phyloP scores from a whole-genome alignment of 2,797 vertebrate genomes.

The Apogon talboti region DNA sequence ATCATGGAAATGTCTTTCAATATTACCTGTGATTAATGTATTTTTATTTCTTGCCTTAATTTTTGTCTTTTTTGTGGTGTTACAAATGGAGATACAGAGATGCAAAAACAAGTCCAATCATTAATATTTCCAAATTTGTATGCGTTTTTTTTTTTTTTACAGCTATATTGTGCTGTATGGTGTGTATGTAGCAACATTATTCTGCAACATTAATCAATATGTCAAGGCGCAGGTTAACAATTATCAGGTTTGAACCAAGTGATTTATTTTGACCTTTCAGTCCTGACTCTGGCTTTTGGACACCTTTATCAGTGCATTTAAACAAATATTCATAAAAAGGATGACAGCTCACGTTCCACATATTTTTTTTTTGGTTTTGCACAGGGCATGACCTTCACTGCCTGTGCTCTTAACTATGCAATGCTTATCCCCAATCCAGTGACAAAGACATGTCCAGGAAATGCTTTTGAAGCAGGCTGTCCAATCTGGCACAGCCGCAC shows the following conservation, averaged over 20 bases:
- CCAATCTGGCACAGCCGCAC: slow-evolving; percentile 58
- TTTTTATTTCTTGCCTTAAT: too few species aligned
- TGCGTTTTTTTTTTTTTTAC: too few species aligned
- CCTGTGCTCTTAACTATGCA: slow-evolving; percentile 26
- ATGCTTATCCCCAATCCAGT: slow-evolving; percentile 34
- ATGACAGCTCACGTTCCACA: slow-evolving; percentile 17
- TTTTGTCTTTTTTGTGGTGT: too few species aligned
- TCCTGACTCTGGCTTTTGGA: slow-evolving; percentile 10
- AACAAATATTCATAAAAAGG: slow-evolving; percentile 8
- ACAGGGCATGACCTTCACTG: slow-evolving; percentile 10
- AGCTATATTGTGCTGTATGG: too few species aligned
- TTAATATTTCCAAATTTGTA: too few species aligned
- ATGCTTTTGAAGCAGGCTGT: slow-evolving; percentile 38
- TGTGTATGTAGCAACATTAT: too few species aligned
- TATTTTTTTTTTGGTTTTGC: background rate
- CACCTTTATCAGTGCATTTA: background rate
- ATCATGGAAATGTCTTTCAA: too few species aligned
- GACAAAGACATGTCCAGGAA: slow-evolving; percentile 49
- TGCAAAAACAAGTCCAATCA: too few species aligned
- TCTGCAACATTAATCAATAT: too few species aligned
- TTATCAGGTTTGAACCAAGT: background rate
- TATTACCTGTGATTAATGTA: too few species aligned
- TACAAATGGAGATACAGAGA: too few species aligned
- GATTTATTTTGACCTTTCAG: background rate
- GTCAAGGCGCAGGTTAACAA: too few species aligned